Evolutionary conservation across 2,888 invertebrate species (phyloP).

Genomic region (Caenorhabditis imperialis): DNA sequence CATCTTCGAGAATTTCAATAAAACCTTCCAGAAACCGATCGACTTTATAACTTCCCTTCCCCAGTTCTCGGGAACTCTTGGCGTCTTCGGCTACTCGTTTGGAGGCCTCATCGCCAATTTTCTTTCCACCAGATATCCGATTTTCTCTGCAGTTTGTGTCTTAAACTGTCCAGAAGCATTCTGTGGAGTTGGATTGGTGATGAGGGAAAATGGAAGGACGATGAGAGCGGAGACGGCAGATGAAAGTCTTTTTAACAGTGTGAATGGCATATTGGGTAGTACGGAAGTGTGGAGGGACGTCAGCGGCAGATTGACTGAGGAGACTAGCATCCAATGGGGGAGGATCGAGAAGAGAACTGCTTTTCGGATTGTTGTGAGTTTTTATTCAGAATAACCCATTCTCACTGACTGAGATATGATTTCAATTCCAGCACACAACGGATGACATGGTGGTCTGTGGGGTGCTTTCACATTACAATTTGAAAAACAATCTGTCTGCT

Average conservation of each 20-base stretch:
- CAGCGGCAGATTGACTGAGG: not conserved
- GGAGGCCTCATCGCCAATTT: slow-evolving; percentile 6
- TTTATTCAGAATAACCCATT: not conserved
- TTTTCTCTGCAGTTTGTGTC: slow-evolving; percentile 11
- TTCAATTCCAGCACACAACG: too few relatives aligned
- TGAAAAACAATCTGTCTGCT: too few relatives aligned
- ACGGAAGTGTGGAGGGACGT: not conserved
- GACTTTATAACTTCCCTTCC: slow-evolving; percentile 27
- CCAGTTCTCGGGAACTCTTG: slow-evolving; percentile 29
- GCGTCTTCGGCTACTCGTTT: slow-evolving; percentile 49
- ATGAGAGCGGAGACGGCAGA: slow-evolving; percentile 8
- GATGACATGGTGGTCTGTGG: too few relatives aligned
- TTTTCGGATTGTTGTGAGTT: slow-evolving; percentile 18
- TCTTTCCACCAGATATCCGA: slow-evolving; percentile 4
- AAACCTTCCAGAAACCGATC: slow-evolving; percentile 27
- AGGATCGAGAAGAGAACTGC: not conserved
- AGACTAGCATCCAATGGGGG: slow-evolving; percentile 6
- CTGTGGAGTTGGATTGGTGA: not conserved
- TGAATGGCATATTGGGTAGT: slow-evolving; percentile 9
- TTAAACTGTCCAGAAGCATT: slow-evolving; percentile 13
- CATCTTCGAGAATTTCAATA: not conserved
- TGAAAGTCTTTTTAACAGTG: not conserved
- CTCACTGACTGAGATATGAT: not conserved
- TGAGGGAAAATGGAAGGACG: slow-evolving; percentile 35
- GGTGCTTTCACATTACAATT: too few relatives aligned